phyloP scores from a whole-genome alignment of 2,888 invertebrate species.

The Aleiodes alternator region DNA sequence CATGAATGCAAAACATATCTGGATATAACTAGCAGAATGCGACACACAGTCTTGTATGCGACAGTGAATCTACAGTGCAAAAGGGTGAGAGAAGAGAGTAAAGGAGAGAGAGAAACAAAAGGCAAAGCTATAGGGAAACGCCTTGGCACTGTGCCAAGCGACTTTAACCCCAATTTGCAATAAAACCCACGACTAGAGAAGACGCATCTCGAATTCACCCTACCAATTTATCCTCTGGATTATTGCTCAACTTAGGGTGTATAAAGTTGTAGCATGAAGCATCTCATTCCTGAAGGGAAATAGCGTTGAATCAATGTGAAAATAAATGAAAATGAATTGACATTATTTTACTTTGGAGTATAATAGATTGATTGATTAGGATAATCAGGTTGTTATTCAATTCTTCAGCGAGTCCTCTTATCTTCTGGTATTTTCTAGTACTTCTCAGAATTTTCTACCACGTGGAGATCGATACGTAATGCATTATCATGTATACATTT shows the following conservation, averaged over 20 bases:
- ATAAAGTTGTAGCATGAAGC: background rate
- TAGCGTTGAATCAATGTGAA: background rate
- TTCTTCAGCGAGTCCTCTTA: background rate
- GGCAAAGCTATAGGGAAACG: constrained; percentile 54
- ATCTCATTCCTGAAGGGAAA: background rate
- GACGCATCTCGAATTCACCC: constrained; percentile 45
- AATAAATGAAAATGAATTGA: background rate
- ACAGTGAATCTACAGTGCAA: constrained; percentile 35
- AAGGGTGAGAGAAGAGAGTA: constrained; percentile 7
- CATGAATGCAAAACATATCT: constrained; percentile 14
- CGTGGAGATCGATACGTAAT: constrained; percentile 23
- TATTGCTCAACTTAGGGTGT: constrained; percentile 11
- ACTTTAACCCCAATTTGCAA: constrained; percentile 73
- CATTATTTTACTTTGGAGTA: background rate
- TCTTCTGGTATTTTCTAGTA: background rate
- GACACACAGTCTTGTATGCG: constrained; percentile 6
- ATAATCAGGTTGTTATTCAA: background rate
- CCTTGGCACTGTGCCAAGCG: constrained; percentile 68
- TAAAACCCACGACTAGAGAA: constrained; percentile 59
- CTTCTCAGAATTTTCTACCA: background rate
- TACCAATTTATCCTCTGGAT: constrained; percentile 23
- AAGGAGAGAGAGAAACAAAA: constrained; percentile 14
- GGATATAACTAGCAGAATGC: constrained; percentile 26
- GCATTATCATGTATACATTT: constrained; percentile 18
- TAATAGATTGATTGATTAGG: background rate